Evolutionary conservation across 2,113 vertebrate genomes (phyloP).

Genomic region (Corydoras maculifer): DNA sequence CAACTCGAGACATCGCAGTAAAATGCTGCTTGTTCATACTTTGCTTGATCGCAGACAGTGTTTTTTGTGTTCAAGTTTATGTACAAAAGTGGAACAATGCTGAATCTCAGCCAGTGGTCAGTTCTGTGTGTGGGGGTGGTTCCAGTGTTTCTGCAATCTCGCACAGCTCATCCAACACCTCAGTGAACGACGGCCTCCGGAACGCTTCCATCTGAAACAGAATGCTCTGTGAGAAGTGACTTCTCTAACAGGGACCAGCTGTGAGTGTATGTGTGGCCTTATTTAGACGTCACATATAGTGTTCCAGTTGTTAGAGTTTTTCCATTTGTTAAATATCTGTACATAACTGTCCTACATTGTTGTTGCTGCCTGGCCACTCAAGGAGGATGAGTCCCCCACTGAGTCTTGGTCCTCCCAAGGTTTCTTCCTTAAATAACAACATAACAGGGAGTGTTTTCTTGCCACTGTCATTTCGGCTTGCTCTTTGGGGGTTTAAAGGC

Average conservation of each 20-base stretch:
- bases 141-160: constrained; percentile 70
- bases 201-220: constrained; percentile 72
- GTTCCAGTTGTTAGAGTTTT: no score
- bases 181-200: constrained; percentile 73
- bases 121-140: constrained; percentile 46
- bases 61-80: constrained; percentile 3
- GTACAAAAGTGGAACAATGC: constrained; percentile 24
- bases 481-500: no score
- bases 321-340: no score
- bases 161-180: constrained; percentile 74
- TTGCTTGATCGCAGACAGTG: not conserved
- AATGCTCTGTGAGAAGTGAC: not conserved
- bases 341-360: no score
- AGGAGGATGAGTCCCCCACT: no score
- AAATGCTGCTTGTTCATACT: not conserved
- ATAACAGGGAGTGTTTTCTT: no score
- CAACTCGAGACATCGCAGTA: not conserved
- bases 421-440: no score
- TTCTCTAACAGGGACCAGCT: not conserved
- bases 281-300: not conserved
- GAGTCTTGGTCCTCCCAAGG: no score
- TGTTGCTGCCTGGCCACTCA: no score
- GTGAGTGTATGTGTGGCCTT: not conserved
- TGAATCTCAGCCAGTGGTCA: constrained; percentile 52
- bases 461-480: no score